Base-by-base conservation (phyloP, 2,888 invertebrate species). In the Leptinotarsa haldemani region DNA sequence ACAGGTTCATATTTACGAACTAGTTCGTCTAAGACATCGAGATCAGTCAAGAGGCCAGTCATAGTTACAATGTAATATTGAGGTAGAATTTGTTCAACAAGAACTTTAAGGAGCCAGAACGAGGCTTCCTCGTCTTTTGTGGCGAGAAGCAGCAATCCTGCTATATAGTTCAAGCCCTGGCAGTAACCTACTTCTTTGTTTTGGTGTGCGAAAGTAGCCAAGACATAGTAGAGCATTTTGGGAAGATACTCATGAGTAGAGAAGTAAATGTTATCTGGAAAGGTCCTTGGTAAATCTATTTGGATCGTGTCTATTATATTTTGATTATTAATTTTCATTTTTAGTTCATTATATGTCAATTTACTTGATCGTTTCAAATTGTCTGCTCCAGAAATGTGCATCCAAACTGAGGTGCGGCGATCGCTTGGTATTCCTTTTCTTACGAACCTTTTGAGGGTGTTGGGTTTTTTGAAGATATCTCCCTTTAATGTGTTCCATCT, bases 181-280 rank as follows among this genome's bases (percentile, higher is more conserved):
- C 98, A 98, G 87, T 98, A 98, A n/a, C 84, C 97, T 82, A 97
- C 94, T 73, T 92, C 92, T 81, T 91, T 91, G 87, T 97, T 97
- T 84, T 94, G 94, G 85, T 95, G 94, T 70, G 96, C 97, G 88
- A 96, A 95, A 2, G 97, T 96, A 81, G 94, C 91, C 75, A 98
- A 90, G 83, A 97, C 93, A 87, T 96, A 94, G 83, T 92, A 96
- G 66, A 98, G 88, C 82, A 95, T 93, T 76, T 92, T 90, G 79
- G 94, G 93, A 79, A 94, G 91, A 77, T 92, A 91, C 70, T 93
- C 93, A 71, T 92, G 91, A 78, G 93, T 93, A 76, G 93, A 93
- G 85, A 98, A 98, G 87, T 94, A 95, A 81, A 97, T 95, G 88
- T 98, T 98, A 86, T 97, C 97, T 70, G 97, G 97, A 89, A 97